Conservation (phyloP, 2,888 invertebrate genomes). For the Chymomyza caudatula region DNA sequence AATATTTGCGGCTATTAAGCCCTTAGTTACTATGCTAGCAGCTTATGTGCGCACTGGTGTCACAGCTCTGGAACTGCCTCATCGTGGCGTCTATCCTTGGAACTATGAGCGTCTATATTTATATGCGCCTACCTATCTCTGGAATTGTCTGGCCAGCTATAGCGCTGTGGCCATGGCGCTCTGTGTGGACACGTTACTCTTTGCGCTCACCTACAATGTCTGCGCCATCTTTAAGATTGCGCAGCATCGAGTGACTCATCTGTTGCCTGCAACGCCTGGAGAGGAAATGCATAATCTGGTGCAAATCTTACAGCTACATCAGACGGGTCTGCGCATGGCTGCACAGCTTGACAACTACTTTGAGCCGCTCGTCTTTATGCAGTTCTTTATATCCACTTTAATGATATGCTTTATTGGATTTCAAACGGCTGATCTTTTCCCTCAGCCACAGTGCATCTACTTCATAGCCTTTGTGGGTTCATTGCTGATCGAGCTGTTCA, state of each 20-base stretch:
- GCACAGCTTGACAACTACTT: conserved; percentile 29
- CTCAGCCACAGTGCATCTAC: conserved; percentile 32
- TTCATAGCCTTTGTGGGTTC: conserved; percentile 45
- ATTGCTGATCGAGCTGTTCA: conserved; percentile 44
- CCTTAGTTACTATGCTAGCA: conserved; percentile 32
- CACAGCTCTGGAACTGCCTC: conserved; percentile 29
- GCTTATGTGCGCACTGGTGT: conserved; percentile 23
- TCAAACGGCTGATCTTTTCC: conserved; percentile 45
- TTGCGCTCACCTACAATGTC: conserved; percentile 35
- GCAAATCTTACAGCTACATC: conserved; percentile 26
- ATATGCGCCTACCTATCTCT: conserved; percentile 28
- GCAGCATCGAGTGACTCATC: conserved; percentile 40
- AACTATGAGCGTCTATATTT: conserved; percentile 24
- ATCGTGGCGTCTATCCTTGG: conserved; percentile 43
- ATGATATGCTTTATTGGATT: conserved; percentile 49
- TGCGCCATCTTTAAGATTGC: conserved; percentile 47
- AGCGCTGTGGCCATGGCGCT: conserved; percentile 29
- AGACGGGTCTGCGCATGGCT: conserved; percentile 33
- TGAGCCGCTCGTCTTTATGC: conserved; percentile 35
- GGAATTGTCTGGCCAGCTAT: conserved; percentile 25
- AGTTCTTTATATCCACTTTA: conserved; percentile 40
- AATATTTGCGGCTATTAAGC: conserved; percentile 36
- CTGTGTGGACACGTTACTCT: conserved; percentile 41
- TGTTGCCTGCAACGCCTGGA: conserved; percentile 4
- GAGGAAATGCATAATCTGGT: not conserved